Evolutionary conservation across 2,888 invertebrate genomes (phyloP).

Genomic region (Diaperis boleti): DNA sequence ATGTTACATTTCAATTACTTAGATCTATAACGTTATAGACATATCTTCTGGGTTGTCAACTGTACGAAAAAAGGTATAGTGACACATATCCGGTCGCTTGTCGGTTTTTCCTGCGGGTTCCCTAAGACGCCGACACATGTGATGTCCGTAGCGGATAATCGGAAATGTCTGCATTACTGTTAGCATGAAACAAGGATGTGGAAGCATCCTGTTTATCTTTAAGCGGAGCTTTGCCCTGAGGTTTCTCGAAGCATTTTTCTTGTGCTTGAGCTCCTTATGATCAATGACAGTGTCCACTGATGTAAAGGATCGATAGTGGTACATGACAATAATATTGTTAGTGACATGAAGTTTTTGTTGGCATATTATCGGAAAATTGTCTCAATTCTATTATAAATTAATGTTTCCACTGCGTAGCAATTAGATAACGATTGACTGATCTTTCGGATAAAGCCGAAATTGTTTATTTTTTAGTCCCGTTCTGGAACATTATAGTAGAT

Average conservation of each 20-base stretch:
- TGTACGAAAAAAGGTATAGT: slow-evolving; percentile 13
- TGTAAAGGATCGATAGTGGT: slow-evolving; percentile 5
- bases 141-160: slow-evolving; percentile 37
- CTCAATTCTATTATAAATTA: slow-evolving; percentile 18
- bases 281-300: slow-evolving; percentile 9
- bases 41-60: slow-evolving; percentile 7
- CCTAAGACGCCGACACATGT: slow-evolving; percentile 18
- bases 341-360: slow-evolving; percentile 9
- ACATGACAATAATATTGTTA: slow-evolving; percentile 14
- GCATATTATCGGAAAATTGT: slow-evolving; percentile 16
- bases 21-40: too few relatives aligned
- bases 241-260: background rate
- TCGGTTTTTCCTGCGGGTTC: slow-evolving; percentile 35
- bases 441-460: too few relatives aligned
- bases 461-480: too few relatives aligned
- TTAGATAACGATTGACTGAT: too few relatives aligned
- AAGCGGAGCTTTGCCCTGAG: background rate
- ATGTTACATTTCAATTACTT: too few relatives aligned
- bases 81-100: slow-evolving; percentile 38
- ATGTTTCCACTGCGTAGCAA: too few relatives aligned
- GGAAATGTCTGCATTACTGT: slow-evolving; percentile 34
- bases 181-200: slow-evolving; percentile 10
- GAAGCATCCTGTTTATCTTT: slow-evolving; percentile 13
- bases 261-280: slow-evolving; percentile 6
- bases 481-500: too few relatives aligned